Evolutionary conservation across 2,113 vertebrate species (phyloP), one percentile per base, ranked within the genome.

Genomic region (Neofelis nebulosa): DNA sequence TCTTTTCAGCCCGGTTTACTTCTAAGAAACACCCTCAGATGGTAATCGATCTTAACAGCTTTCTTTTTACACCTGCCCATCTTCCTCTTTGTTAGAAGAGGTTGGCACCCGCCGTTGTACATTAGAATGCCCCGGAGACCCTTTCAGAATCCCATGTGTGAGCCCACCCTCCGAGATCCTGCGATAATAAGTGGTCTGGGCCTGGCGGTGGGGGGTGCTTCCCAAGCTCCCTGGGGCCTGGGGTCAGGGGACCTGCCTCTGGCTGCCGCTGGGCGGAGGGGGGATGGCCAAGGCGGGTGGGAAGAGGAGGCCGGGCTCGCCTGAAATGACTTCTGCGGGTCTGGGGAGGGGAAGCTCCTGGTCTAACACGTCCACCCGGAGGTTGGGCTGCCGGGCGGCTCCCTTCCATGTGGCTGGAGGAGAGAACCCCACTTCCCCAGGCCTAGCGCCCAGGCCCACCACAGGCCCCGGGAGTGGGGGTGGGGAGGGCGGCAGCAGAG

Each of bases 381-480:
- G 5, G 71, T 3, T 27, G 0, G 0, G n/a, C 45, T 50, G 88
- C 68, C 50, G 76, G 88, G 88, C 69, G 23, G 69, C 61, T 61
- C 6, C 89, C 41, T 69, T 21, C 27, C 2, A 0, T 9, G 84
- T 23, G 73, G 5, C 73, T 15, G 29, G 10, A 50, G 66, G 29
- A 10, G 10, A 41, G 89, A 85, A 73, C 4, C 31, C 45, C n/a
- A 2, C 31, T 50, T 55, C 27, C 23, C 8, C 19, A 52, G 78
- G 82, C 27, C 27, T 50, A 2, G 9, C 50, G 2, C 5, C 13
- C 0, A 1, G 16, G 79, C 25, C 68, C 27, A 6, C 33, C 55
- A 0, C 4, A 1, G 94, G 69, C 57, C n/a, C 16, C 0, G 6
- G n/a, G 50, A 25, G 7, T 23, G 1, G 8, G 4, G 7, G 57